Evolutionary conservation across 2,797 vertebrate genomes (phyloP), one percentile per base, ranked within the genome.

Genomic region (Urocyon cinereoargenteus): DNA sequence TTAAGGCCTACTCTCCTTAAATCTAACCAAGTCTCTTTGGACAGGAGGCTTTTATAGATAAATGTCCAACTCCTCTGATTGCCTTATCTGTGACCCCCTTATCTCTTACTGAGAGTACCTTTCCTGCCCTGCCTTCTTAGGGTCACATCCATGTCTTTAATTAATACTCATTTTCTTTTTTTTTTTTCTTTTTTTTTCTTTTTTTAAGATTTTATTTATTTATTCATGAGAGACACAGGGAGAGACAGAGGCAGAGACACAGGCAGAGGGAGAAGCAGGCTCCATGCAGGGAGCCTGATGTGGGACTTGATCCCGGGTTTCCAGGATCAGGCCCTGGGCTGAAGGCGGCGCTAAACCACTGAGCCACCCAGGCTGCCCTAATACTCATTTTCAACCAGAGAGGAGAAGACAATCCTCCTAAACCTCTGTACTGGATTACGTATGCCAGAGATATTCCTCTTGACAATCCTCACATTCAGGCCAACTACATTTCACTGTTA

Each of bases 121-220:
- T 96, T 72, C 66, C 68, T 82, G 21, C 70, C 49, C 81, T 95
- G 51, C 55, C 70, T 82, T 73, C 85, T 81, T 93, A 53, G 83
- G 62, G 59, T 91, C 28, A 62, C 31, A 91, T 85, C 86, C 95
- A 62, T 77, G n/a, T 77, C 21, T 95, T 86, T 88, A 93, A 81
- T 87, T 73, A 78, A 51, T 24, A 59, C 2, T 86, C 64, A 62
- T 51, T 72, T 90, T 93, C 77, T 8, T 45, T 45, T 45, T 45
- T 45, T 40, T 40, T 40, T 40, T 40, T 93, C 77, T 8, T 45
- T 45, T 45, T 45, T 45, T 40, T 40, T 40, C 5, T 40, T 45
- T 45, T 45, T 8, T 45, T 45, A 8, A 45, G 40, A 45, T 8
- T 45, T 45, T 45, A 45, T 45, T 45, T 45, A 45, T 45, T 45